Evolutionary conservation across 2,888 invertebrate species (phyloP), one percentile per base, ranked within the genome.

Genomic region (Cordilura impudica): DNA sequence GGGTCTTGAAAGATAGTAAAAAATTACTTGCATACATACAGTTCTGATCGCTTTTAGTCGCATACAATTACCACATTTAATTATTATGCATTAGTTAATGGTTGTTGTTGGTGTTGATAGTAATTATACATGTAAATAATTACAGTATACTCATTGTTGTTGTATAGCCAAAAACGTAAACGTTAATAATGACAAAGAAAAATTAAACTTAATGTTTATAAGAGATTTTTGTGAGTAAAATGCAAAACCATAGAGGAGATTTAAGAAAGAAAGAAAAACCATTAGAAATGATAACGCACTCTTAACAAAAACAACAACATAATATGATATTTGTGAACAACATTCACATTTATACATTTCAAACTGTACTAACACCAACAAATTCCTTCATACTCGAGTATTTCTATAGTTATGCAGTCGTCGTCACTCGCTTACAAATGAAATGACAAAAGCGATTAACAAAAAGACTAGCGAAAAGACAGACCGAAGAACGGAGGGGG

Each of bases 21-120:
- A n/a, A n/a, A n/a, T n/a, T n/a, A n/a, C n/a, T n/a, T n/a, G n/a
- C n/a, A n/a, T n/a, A n/a, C n/a, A n/a, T n/a, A n/a, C n/a, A n/a
- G n/a, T n/a, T n/a, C n/a, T n/a, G n/a, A n/a, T n/a, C n/a, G n/a
- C n/a, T n/a, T n/a, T n/a, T n/a, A n/a, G n/a, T n/a, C n/a, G n/a
- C n/a, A n/a, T n/a, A n/a, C n/a, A n/a, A n/a, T 60, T 60, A 60
- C 23, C 60, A 35, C 43, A 14, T 63, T 63, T 63, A 63, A 63
- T 63, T 63, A 63, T 63, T 63, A 63, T 63, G 63, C 63, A 63
- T 63, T 63, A 63, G 63, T 63, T 63, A 63, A 63, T 63, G 63
- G n/a, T 39, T 39, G 35, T 39, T 39, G 35, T 12, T 39, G 35
- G 63, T 63, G 63, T 63, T 63, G 63, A 63, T 63, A 63, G 63